A percentile compares a stretch with the other conserved stretches of the same genome.
phyloP scores from a whole-genome alignment of 1,140 invertebrate species.

The Drosophila truncata region DNA sequence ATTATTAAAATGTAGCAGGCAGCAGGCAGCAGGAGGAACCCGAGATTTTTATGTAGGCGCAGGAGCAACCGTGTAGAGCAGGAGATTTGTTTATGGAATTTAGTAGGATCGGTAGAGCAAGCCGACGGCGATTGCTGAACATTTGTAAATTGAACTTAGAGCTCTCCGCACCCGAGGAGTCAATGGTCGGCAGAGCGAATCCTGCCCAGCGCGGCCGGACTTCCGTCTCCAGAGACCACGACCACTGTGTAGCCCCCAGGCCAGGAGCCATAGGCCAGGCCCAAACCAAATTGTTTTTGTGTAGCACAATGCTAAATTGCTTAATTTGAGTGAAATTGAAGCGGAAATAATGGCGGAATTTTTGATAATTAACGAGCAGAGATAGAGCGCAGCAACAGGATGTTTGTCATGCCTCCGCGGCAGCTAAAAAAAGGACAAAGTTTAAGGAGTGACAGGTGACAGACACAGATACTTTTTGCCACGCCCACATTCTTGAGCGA shows the following conservation, averaged over 20 bases:
- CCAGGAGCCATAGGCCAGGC: slow-evolving; percentile 41
- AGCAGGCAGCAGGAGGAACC: slow-evolving; percentile 9
- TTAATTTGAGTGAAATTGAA: slow-evolving; percentile 63
- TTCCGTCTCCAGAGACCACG: slow-evolving; percentile 26
- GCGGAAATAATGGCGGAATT: slow-evolving; percentile 22
- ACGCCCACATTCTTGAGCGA: slow-evolving; percentile 48
- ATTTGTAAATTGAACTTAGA: slow-evolving; percentile 77
- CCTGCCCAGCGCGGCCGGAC: slow-evolving; percentile 12
- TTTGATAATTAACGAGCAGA: slow-evolving; percentile 39
- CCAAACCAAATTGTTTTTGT: slow-evolving; percentile 59
- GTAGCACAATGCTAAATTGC: slow-evolving; percentile 67
- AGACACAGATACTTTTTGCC: slow-evolving; percentile 46
- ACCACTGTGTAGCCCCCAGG: slow-evolving; percentile 46
- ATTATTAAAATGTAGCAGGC: slow-evolving; percentile 54
- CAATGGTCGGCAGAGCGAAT: slow-evolving; percentile 4
- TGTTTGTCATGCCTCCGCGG: slow-evolving; percentile 34
- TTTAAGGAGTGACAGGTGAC: slow-evolving; percentile 9
- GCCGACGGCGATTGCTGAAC: slow-evolving; percentile 70
- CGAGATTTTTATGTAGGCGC: slow-evolving; percentile 42
- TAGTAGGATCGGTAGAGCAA: slow-evolving; percentile 49
- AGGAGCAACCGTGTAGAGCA: slow-evolving; percentile 31
- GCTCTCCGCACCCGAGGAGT: slow-evolving; percentile 57
- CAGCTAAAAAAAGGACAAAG: slow-evolving; percentile 30
- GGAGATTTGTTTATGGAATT: slow-evolving; percentile 53
- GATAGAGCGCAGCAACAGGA: slow-evolving; percentile 1